Evolutionary conservation across 2,113 vertebrate species (phyloP).

Genomic region (Trogon surrucura): DNA sequence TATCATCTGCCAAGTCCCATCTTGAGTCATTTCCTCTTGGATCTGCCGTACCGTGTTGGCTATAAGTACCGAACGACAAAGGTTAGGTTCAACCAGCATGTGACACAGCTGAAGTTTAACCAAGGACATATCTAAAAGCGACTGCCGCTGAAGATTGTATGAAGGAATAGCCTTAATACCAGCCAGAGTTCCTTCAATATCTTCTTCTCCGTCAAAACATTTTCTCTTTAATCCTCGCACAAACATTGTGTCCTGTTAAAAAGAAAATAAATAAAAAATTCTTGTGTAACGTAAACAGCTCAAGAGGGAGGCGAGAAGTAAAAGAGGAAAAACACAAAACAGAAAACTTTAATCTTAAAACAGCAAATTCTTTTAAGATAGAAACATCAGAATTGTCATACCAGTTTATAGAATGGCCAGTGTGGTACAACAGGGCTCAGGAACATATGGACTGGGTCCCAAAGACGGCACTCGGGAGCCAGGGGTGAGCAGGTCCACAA

Average conservation of each 20-base stretch:
- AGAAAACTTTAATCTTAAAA: background rate
- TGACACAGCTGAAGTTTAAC: slow-evolving; percentile 99
- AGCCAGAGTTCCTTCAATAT: slow-evolving; percentile 71
- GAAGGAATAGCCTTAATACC: slow-evolving; percentile 77
- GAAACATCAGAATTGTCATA: slow-evolving; percentile 55
- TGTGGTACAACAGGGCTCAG: slow-evolving; percentile 48
- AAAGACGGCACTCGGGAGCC: slow-evolving; percentile 21
- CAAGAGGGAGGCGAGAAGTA: background rate
- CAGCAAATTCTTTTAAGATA: slow-evolving; percentile 7
- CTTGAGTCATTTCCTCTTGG: slow-evolving; percentile 96
- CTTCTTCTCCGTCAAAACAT: slow-evolving; percentile 83
- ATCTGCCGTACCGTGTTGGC: slow-evolving; percentile 98
- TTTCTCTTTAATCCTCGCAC: slow-evolving; percentile 92
- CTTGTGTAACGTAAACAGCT: background rate
- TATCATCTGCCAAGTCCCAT: slow-evolving; percentile 89
- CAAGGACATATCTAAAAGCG: slow-evolving; percentile 95
- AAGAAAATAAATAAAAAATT: background rate
- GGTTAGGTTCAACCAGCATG: slow-evolving; percentile 95
- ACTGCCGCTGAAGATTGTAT: slow-evolving; percentile 93
- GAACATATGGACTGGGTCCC: slow-evolving; percentile 2
- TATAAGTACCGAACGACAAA: slow-evolving; percentile 96
- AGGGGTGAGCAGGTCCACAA: slow-evolving; percentile 45
- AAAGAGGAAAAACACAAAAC: background rate
- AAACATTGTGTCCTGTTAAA: slow-evolving; percentile 87
- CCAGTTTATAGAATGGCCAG: slow-evolving; percentile 35